Percentiles rank a stretch among this genome's conserved stretches.
Evolutionary conservation across 2,888 invertebrate species (phyloP).

Genomic region (Acleris emargana): DNA sequence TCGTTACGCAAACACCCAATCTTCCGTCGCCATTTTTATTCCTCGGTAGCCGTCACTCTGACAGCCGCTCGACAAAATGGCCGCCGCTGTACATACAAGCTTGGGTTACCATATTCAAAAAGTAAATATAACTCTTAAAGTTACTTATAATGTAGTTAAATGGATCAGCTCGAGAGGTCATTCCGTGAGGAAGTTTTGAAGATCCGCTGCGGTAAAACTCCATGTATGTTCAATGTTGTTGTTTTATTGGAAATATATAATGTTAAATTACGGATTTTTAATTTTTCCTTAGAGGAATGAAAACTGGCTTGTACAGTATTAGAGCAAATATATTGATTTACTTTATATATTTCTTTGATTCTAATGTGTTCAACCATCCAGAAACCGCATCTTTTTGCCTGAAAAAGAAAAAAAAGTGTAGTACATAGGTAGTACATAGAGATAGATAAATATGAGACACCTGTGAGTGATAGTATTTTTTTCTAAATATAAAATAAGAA

Average conservation of each 20-base stretch:
- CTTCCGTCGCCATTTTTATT: slow-evolving; percentile 43
- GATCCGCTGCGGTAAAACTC: slow-evolving; percentile 60
- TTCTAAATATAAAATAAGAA: too few species aligned
- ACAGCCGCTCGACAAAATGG: slow-evolving; percentile 32
- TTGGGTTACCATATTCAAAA: slow-evolving; percentile 44
- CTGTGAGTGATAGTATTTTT: background rate
- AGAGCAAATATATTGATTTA: slow-evolving; percentile 72
- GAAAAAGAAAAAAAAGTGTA: slow-evolving; percentile 13
- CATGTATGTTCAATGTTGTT: slow-evolving; percentile 68
- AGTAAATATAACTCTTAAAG: background rate
- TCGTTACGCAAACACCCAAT: slow-evolving; percentile 17
- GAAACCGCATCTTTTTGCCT: slow-evolving; percentile 1
- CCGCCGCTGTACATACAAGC: slow-evolving; percentile 59
- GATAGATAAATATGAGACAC: background rate
- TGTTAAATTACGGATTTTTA: slow-evolving; percentile 61
- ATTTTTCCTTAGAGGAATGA: slow-evolving; percentile 60
- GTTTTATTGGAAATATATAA: slow-evolving; percentile 77
- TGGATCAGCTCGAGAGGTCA: slow-evolving; percentile 79
- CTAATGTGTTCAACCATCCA: slow-evolving; percentile 16
- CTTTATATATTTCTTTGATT: slow-evolving; percentile 61
- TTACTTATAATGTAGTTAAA: slow-evolving; percentile 26
- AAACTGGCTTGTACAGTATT: slow-evolving; percentile 73
- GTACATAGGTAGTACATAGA: too few species aligned
- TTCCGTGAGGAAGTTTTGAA: slow-evolving; percentile 65
- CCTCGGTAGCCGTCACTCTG: slow-evolving; percentile 37